Evolutionary conservation across 2,113 vertebrate species (phyloP), one percentile per base, ranked within the genome.

Genomic region (Scortum barcoo): DNA sequence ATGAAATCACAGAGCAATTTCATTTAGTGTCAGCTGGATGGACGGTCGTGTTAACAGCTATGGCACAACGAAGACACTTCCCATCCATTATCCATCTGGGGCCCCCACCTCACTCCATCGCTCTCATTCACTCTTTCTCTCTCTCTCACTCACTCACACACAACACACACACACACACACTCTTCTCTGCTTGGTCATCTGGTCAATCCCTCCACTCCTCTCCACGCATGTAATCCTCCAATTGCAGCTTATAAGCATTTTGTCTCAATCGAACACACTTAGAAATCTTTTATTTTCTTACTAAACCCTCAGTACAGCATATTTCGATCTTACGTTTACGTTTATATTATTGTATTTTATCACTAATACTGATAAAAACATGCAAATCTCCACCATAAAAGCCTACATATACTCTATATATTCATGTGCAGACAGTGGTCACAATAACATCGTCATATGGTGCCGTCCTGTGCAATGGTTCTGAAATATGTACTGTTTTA

Each of bases 41-140:
- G 73, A 85, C 30, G 48, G 76, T 11, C 1, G 19, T 56, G 63
- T 80, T 30, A 66, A 71, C 78, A 77, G 78, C 67, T 30, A 60
- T 81, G 80, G 84, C 71, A 76, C 51, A 61, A 44, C 6, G 33
- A 36, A 36, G 33, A 36, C 33, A 36, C 63, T 90, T 93, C 88
- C 87, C 91, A 90, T 83, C 84, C 89, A 90, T 85, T 81, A 83
- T 81, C 93, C 90, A 92, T 93, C 88, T 92, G 92, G 88, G 83
- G 70, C 78, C 83, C 67, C 74, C 33, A 14, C 61, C 51, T 40
- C 66, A 60, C 72, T 57, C 62, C 63, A n/a, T 33, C 72, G 1
- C 71, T 22, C 30, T 44, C 54, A n/a, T 4, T 38, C 44, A 10
- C 30, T 44, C 60, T 11, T 2, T 38, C 44, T 46, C 50, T 12